Percentiles rank a stretch among this genome's conserved stretches.
Evolutionary conservation across 2,797 vertebrate species (phyloP).

Genomic region (Parauchenoglanis ngamensis): DNA sequence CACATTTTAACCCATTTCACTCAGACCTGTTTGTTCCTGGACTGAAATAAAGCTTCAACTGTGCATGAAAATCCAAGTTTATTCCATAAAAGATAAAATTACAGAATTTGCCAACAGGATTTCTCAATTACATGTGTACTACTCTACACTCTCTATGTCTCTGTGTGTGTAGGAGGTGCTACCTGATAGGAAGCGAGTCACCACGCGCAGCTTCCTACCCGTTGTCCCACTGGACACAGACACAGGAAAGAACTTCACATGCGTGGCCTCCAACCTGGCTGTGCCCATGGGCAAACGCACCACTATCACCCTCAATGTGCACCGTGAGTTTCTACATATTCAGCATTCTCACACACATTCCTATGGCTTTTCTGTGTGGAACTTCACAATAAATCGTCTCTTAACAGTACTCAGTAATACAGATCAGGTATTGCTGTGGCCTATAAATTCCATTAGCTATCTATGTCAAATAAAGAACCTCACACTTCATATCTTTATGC

Average conservation of each 20-base stretch:
- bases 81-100: background rate
- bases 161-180: conserved; percentile 79
- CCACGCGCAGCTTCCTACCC: conserved; percentile 84
- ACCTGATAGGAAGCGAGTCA: conserved; percentile 88
- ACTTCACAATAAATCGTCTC: background rate
- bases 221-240: conserved; percentile 87
- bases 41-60: background rate
- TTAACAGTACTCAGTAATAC: background rate
- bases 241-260: conserved; percentile 88
- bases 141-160: background rate
- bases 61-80: background rate
- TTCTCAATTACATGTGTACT: background rate
- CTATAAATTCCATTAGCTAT: background rate
- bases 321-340: conserved; percentile 78
- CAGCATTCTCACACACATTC: background rate
- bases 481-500: background rate
- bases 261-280: conserved; percentile 83
- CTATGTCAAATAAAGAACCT: background rate
- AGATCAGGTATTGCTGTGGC: background rate
- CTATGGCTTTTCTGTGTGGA: background rate
- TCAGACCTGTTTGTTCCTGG: background rate
- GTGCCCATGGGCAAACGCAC: conserved; percentile 82
- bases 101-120: background rate
- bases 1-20: background rate
- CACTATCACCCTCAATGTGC: conserved; percentile 87